Evolutionary conservation across 2,797 vertebrate genomes (phyloP).

Genomic region (Galago senegalensis): DNA sequence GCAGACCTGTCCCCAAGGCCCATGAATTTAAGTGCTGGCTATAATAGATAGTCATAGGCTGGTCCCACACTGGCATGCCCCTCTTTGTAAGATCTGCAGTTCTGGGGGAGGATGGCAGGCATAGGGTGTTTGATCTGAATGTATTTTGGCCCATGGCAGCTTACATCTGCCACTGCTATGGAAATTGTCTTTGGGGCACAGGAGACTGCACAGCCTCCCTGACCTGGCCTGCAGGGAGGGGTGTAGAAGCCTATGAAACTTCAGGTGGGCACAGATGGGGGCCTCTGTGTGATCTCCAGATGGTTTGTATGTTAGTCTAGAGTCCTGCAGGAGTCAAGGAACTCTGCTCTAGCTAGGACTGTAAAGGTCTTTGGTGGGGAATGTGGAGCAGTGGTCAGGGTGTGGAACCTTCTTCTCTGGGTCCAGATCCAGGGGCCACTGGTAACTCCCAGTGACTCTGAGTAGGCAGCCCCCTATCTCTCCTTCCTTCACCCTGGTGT

Average conservation of each 20-base stretch:
- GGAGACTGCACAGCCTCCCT: neutral
- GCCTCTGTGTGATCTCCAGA: neutral
- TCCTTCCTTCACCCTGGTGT: neutral
- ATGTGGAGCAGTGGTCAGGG: neutral
- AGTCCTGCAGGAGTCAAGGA: no score
- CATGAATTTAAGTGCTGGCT: neutral
- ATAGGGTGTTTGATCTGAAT: neutral
- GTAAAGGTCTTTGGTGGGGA: neutral
- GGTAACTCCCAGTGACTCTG: neutral
- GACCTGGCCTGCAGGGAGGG: neutral
- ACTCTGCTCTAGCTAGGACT: neutral
- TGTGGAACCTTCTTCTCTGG: neutral
- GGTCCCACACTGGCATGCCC: neutral
- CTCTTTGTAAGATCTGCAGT: neutral
- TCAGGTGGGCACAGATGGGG: neutral
- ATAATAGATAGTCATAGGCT: neutral
- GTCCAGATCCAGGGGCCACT: neutral
- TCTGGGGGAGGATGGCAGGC: neutral
- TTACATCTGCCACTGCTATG: neutral
- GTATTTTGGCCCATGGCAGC: neutral
- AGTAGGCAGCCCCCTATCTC: neutral
- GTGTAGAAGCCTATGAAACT: neutral
- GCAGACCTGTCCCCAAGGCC: neutral
- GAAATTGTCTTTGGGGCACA: neutral
- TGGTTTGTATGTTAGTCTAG: neutral